A percentile compares a stretch with the other conserved stretches of the same genome.
These are phyloP conservation scores for Neosilurus hyrtlii DNA, from an alignment of 2,797 vertebrate genomes.

Conservation along the genomic window DNA sequence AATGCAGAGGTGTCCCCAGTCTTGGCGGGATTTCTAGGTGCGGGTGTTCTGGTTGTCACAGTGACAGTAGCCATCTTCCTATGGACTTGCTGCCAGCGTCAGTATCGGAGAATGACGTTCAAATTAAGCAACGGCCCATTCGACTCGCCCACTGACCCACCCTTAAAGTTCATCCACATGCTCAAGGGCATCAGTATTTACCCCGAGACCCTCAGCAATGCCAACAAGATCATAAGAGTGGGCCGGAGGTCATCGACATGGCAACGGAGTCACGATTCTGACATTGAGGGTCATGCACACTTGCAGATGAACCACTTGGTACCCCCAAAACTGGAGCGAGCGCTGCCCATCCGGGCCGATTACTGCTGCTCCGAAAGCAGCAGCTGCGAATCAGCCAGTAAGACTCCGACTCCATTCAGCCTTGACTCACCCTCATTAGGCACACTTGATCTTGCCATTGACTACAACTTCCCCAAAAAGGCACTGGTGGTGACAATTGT, in stretches of 20 bases:
- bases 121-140: slow-evolving; percentile 73
- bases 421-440: slow-evolving; percentile 75
- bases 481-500: slow-evolving; percentile 91
- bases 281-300: slow-evolving; percentile 67
- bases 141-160: slow-evolving; percentile 71
- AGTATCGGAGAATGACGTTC: slow-evolving; percentile 79
- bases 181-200: slow-evolving; percentile 97
- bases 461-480: slow-evolving; percentile 98
- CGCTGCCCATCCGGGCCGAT: slow-evolving; percentile 79
- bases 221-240: slow-evolving; percentile 83
- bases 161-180: slow-evolving; percentile 96
- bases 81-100: slow-evolving; percentile 92
- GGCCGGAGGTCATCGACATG: slow-evolving; percentile 52
- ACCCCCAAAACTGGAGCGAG: slow-evolving; percentile 67
- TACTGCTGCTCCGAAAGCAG: slow-evolving; percentile 83
- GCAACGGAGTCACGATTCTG: slow-evolving; percentile 41
- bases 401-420: slow-evolving; percentile 82
- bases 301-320: slow-evolving; percentile 76
- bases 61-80: slow-evolving; percentile 85
- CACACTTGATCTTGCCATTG: slow-evolving; percentile 84
- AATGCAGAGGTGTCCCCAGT: slow-evolving; percentile 89
- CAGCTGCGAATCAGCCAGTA: slow-evolving; percentile 74
- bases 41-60: slow-evolving; percentile 84
- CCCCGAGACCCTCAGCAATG: slow-evolving; percentile 88
- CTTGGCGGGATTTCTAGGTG: slow-evolving; percentile 90